Percentiles rank a stretch among this genome's conserved stretches.
Evolutionary conservation across 2,113 vertebrate species (phyloP).

Genomic region (Catagonus wagneri): DNA sequence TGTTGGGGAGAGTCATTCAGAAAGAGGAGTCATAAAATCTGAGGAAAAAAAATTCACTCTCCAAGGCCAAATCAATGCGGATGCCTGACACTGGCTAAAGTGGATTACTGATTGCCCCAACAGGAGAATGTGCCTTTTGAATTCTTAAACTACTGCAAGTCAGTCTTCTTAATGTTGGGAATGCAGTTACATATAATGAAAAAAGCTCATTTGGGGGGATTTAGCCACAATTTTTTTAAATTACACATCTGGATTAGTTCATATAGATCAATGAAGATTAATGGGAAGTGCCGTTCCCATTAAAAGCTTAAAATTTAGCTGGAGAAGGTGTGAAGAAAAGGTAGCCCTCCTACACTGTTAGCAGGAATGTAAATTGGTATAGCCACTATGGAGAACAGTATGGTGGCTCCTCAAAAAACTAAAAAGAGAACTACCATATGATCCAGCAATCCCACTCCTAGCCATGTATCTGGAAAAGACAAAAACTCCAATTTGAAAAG

Average conservation of each 20-base stretch:
- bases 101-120: neutral
- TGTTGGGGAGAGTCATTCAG: neutral
- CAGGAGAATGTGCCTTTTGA: neutral
- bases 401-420: too few relatives aligned
- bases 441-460: too few relatives aligned
- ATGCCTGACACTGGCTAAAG: neutral
- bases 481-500: too few relatives aligned
- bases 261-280: slow-evolving; percentile 1
- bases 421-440: too few relatives aligned
- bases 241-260: neutral
- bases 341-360: neutral
- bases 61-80: neutral
- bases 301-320: slow-evolving; percentile 33
- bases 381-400: too few relatives aligned
- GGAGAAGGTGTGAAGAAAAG: neutral
- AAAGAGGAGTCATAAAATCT: neutral
- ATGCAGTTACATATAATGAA: neutral
- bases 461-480: too few relatives aligned
- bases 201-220: neutral
- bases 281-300: neutral
- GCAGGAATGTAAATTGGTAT: too few relatives aligned
- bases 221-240: neutral
- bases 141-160: neutral
- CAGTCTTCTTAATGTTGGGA: neutral
- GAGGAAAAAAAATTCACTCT: neutral